Percentiles rank a stretch among this genome's conserved stretches.
phyloP scores from a whole-genome alignment of 2,888 invertebrate genomes.

The Heliconius charithonia region DNA sequence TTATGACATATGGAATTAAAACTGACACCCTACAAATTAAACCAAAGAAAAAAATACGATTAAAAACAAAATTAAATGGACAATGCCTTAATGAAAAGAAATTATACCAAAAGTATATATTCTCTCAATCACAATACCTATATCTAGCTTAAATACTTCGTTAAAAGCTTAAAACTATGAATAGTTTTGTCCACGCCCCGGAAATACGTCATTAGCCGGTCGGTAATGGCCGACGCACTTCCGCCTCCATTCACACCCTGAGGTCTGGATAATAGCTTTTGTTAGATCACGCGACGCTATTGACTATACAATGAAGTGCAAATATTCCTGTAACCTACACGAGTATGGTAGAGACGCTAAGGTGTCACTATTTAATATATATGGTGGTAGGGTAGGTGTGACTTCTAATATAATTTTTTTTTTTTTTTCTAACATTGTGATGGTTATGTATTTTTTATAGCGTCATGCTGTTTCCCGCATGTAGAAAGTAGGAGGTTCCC shows the following conservation, averaged over 20 bases:
- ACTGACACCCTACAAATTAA: too few relatives aligned
- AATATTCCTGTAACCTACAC: not conserved
- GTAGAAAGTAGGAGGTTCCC: not conserved
- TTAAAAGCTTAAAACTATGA: slow-evolving; percentile 6
- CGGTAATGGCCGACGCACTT: slow-evolving; percentile 54
- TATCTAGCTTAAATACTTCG: not conserved
- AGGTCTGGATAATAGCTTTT: slow-evolving; percentile 21
- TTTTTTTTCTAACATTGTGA: too few relatives aligned
- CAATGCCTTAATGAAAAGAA: not conserved
- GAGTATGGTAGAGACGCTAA: not conserved
- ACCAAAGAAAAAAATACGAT: too few relatives aligned
- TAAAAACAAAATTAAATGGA: not conserved
- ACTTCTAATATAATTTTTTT: too few relatives aligned
- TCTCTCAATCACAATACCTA: not conserved
- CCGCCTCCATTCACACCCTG: slow-evolving; percentile 43
- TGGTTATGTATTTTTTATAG: not conserved
- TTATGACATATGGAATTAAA: too few relatives aligned
- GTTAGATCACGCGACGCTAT: slow-evolving; percentile 12
- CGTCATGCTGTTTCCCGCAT: not conserved
- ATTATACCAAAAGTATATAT: not conserved
- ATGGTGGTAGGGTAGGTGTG: too few relatives aligned
- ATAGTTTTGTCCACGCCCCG: slow-evolving; percentile 46
- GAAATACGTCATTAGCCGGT: slow-evolving; percentile 67
- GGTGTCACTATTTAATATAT: not conserved
- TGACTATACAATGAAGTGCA: slow-evolving; percentile 8